These are phyloP conservation scores for Lucinisca nassula DNA, from an alignment of 2,888 invertebrate species.

Conservation along the genomic window DNA sequence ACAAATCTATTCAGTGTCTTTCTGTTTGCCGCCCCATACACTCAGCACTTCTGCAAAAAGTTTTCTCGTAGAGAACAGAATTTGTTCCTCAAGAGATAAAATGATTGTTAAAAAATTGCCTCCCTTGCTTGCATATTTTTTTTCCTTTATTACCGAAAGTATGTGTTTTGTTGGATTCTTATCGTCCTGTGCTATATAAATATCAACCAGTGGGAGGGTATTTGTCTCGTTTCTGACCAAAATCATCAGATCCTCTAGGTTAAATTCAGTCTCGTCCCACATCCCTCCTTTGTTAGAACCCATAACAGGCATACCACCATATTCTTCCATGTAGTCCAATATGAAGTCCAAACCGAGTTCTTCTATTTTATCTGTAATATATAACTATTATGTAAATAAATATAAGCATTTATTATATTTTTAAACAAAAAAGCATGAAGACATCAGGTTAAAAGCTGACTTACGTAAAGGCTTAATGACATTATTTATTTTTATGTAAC, in stretches of 20 bases:
- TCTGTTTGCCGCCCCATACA: too few relatives aligned
- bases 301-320: constrained; percentile 96
- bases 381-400: too few relatives aligned
- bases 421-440: background rate
- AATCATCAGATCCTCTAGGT: constrained; percentile 79
- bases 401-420: too few relatives aligned
- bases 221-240: constrained; percentile 89
- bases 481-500: too few relatives aligned
- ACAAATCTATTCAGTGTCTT: too few relatives aligned
- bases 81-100: too few relatives aligned
- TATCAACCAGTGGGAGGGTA: constrained; percentile 93
- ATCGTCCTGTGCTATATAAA: constrained; percentile 89
- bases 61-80: too few relatives aligned
- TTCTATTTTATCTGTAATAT: constrained; percentile 91
- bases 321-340: constrained; percentile 89
- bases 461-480: too few relatives aligned
- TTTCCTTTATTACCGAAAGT: constrained; percentile 70
- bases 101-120: too few relatives aligned
- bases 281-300: constrained; percentile 86
- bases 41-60: too few relatives aligned
- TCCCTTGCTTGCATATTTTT: too few relatives aligned
- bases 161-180: constrained; percentile 76
- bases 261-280: constrained; percentile 90
- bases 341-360: constrained; percentile 90
- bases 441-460: background rate